phyloP scores from a whole-genome alignment of 2,888 invertebrate species.

The Lordiphosa andalusiaca region DNA sequence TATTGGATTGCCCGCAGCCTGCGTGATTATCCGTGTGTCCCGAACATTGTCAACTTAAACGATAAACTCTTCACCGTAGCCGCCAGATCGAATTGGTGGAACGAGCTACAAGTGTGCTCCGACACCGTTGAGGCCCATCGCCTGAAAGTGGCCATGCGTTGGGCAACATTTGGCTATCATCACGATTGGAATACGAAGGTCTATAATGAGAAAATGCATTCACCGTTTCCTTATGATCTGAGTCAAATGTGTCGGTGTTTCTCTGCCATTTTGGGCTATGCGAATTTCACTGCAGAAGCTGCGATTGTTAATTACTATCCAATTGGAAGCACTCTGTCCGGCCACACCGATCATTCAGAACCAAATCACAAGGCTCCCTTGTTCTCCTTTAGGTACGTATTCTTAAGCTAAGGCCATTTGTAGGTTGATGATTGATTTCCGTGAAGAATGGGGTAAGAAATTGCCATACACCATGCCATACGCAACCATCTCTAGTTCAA shows the following conservation, averaged over 20 bases:
- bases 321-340: constrained; percentile 93
- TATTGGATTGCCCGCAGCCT: constrained; percentile 92
- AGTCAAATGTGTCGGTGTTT: constrained; percentile 84
- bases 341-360: constrained; percentile 98
- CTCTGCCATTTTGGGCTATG: constrained; percentile 82
- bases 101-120: constrained; percentile 78
- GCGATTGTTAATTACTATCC: constrained; percentile 98
- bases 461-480: too few relatives aligned
- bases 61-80: constrained; percentile 52
- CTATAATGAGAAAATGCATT: constrained; percentile 86
- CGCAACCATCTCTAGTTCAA: too few relatives aligned
- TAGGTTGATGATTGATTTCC: too few relatives aligned
- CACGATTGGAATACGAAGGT: constrained; percentile 98
- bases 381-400: constrained; percentile 89
- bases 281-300: constrained; percentile 89
- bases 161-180: constrained; percentile 98
- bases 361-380: constrained; percentile 91
- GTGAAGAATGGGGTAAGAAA: too few relatives aligned
- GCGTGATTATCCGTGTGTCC: constrained; percentile 87
- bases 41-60: constrained; percentile 81
- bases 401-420: background rate
- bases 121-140: constrained; percentile 61
- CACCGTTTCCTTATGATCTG: constrained; percentile 88
- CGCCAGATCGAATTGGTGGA: constrained; percentile 84
- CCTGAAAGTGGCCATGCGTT: constrained; percentile 84